Conservation (phyloP, 2,888 invertebrate species). For the Cantharis flavilabris region DNA sequence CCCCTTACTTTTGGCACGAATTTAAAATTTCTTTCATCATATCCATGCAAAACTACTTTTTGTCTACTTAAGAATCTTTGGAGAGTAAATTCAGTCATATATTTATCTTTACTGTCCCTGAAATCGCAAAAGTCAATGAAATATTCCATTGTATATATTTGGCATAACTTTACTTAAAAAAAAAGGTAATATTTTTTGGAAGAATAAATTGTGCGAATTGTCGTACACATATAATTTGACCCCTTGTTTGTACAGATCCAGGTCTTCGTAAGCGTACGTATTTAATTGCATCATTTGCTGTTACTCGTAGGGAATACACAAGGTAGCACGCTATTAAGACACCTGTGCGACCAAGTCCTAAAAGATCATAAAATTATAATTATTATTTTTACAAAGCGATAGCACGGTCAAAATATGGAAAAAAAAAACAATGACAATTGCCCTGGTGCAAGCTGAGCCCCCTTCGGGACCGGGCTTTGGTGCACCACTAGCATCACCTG, state of each 20-base stretch:
- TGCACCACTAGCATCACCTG: no score
- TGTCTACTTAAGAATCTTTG: slow-evolving; percentile 73
- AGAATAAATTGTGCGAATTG: slow-evolving; percentile 81
- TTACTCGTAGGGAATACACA: slow-evolving; percentile 75
- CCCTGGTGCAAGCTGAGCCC: no score
- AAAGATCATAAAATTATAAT: slow-evolving; percentile 25
- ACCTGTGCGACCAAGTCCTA: slow-evolving; percentile 82
- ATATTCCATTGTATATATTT: slow-evolving; percentile 11
- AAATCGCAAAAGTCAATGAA: slow-evolving; percentile 16
- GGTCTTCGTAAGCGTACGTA: slow-evolving; percentile 77
- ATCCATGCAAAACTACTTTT: slow-evolving; percentile 74
- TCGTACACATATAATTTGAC: slow-evolving; percentile 80
- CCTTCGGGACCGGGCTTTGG: no score
- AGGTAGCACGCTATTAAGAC: slow-evolving; percentile 86
- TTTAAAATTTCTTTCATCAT: slow-evolving; percentile 75
- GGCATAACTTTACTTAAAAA: slow-evolving; percentile 62
- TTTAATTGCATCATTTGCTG: slow-evolving; percentile 79
- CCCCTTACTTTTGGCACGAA: slow-evolving; percentile 74
- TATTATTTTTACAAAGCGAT: background rate
- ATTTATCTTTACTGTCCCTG: slow-evolving; percentile 57
- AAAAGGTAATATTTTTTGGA: slow-evolving; percentile 76
- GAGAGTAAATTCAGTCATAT: slow-evolving; percentile 67
- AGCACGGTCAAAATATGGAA: no score
- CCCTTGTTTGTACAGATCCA: slow-evolving; percentile 79
- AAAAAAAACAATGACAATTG: no score